Evolutionary conservation across 2,888 invertebrate species (phyloP).

Genomic region (Melanotus villosus): DNA sequence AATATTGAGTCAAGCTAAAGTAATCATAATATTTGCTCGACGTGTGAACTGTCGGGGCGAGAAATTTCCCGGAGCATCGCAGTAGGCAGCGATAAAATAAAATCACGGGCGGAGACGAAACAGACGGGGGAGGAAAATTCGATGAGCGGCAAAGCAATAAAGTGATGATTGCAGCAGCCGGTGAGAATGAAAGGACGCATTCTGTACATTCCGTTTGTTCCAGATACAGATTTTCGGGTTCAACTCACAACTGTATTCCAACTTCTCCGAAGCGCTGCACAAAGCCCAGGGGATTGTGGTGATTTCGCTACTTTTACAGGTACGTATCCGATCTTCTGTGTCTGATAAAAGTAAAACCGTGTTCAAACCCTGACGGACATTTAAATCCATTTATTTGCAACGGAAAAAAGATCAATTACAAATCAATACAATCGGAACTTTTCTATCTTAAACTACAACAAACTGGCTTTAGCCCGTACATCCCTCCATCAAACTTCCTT

Average conservation of each 20-base stretch:
- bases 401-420: constrained; percentile 42
- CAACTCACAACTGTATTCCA: constrained; percentile 97
- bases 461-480: neutral
- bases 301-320: constrained; percentile 94
- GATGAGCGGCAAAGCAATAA: constrained; percentile 67
- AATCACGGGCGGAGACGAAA: constrained; percentile 62
- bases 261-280: constrained; percentile 94
- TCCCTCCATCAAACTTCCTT: neutral
- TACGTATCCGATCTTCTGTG: constrained; percentile 67
- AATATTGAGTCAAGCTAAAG: constrained; percentile 64
- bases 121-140: constrained; percentile 65
- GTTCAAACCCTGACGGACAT: constrained; percentile 42
- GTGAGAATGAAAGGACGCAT: constrained; percentile 59
- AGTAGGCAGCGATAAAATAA: constrained; percentile 57
- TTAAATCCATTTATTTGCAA: constrained; percentile 46
- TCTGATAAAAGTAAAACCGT: constrained; percentile 43
- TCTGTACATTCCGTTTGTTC: constrained; percentile 68
- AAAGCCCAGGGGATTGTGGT: constrained; percentile 96
- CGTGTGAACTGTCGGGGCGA: constrained; percentile 59
- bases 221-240: constrained; percentile 99
- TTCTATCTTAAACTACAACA: constrained; percentile 6
- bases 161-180: constrained; percentile 66
- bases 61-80: constrained; percentile 51
- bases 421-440: constrained; percentile 26
- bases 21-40: constrained; percentile 67